Base-by-base conservation (phyloP, 2,888 invertebrate genomes). In the Pteria penguin region DNA sequence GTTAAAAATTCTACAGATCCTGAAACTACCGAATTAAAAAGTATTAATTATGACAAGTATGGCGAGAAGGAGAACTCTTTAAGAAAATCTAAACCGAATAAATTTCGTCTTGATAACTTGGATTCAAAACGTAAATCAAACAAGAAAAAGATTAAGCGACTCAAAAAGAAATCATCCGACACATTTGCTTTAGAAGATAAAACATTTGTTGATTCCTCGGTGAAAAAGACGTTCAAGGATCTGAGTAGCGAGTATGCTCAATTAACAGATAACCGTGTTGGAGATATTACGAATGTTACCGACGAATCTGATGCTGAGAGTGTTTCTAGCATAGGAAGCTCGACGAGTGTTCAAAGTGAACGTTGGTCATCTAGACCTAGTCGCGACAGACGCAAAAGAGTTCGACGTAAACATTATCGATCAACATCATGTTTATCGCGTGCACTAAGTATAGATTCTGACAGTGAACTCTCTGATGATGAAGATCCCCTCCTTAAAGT, bases 51-150 rank as follows among this genome's bases (percentile, higher is more conserved):
- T 29, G 67, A 67, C 54, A 67, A 22, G 18, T 67, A 54, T 29
- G 67, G 67, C 22, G 67, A 67, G 29, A 54, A 55, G 31, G 67
- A 67, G n/a, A 18, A 54, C 22, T 54, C n/a, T n/a, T 22, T 54
- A 11, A 29, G 67, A n/a, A 22, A 52, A 54, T 3, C 26, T 18
- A 67, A 67, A 2, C 67, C 67, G 26, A 67, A 67, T 18, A 67
- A 67, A 54, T 67, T 67, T n/a, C 11, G 67, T 4, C 36, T 67
- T 24, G 67, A 54, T 36, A 22, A 67, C 4, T 24, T 67, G 8
- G 45, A 18, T 45, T 45, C 45, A 18, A 45, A 45, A 14, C 8
- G 18, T 8, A 45, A 18, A 45, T 14, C 45, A 45, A 45, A 14
- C 8, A 8, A 18, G 18, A 45, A 45, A 45, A 45, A 45, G 45